Evolutionary conservation across 2,113 vertebrate species (phyloP).

Genomic region (Ifrita kowaldi): DNA sequence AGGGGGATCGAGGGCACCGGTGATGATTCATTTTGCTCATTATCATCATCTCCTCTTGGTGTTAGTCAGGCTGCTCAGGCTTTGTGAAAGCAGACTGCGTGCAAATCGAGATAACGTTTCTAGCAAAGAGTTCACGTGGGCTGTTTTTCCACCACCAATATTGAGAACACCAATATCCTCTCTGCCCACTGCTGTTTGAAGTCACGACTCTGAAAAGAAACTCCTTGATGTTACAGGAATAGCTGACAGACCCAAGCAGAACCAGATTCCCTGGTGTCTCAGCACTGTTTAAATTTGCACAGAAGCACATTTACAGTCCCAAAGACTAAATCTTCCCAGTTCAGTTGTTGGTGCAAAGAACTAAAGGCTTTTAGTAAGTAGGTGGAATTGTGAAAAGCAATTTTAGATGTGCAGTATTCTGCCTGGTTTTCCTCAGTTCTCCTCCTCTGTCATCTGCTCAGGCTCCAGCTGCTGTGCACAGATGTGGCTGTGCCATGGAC

Average conservation of each 20-base stretch:
- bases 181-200: background rate
- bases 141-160: background rate
- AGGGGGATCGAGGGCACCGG: background rate
- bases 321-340: background rate
- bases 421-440: background rate
- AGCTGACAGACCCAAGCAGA: background rate
- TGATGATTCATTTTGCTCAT: background rate
- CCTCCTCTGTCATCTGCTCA: background rate
- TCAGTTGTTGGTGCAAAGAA: background rate
- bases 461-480: background rate
- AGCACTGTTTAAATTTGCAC: background rate
- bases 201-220: background rate
- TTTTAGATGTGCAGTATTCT: background rate
- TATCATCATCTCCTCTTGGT: background rate
- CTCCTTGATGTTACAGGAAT: background rate
- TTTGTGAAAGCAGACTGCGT: background rate
- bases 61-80: background rate
- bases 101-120: background rate
- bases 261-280: background rate
- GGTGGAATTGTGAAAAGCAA: background rate
- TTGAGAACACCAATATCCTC: background rate
- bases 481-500: background rate
- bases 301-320: background rate
- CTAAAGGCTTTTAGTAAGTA: background rate
- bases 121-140: background rate